Conservation (phyloP, 1,140 invertebrate genomes). For the Trichonephila clavata region DNA sequence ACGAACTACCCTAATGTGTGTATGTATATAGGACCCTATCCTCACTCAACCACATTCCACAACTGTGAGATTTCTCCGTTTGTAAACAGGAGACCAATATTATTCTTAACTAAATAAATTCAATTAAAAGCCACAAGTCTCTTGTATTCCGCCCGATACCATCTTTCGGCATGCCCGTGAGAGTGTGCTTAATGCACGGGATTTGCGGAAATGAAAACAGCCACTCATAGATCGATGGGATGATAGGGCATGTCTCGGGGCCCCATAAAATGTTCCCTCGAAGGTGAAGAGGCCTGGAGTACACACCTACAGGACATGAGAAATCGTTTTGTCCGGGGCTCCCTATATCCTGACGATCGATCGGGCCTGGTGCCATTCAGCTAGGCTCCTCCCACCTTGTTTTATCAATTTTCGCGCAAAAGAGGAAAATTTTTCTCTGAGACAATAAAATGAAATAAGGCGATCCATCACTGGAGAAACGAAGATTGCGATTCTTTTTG, state of each 20-base stretch:
- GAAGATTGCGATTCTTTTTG: too few species aligned
- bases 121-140: background rate
- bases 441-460: background rate
- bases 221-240: background rate
- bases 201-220: background rate
- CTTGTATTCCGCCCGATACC: background rate
- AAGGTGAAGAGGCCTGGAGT: too few species aligned
- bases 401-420: constrained; percentile 8
- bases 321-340: constrained; percentile 29
- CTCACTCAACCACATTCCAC: too few species aligned
- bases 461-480: background rate
- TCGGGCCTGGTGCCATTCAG: background rate
- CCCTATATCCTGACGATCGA: background rate
- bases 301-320: constrained; percentile 37
- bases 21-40: too few species aligned
- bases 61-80: too few species aligned
- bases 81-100: too few species aligned
- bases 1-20: too few species aligned
- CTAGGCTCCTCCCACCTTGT: background rate
- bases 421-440: background rate
- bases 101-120: background rate
- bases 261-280: background rate
- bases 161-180: background rate
- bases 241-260: constrained; percentile 1
- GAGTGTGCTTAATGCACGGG: background rate